Evolutionary conservation across 2,113 vertebrate species (phyloP), one percentile per base, ranked within the genome.

Genomic region (Orycteropus afer): DNA sequence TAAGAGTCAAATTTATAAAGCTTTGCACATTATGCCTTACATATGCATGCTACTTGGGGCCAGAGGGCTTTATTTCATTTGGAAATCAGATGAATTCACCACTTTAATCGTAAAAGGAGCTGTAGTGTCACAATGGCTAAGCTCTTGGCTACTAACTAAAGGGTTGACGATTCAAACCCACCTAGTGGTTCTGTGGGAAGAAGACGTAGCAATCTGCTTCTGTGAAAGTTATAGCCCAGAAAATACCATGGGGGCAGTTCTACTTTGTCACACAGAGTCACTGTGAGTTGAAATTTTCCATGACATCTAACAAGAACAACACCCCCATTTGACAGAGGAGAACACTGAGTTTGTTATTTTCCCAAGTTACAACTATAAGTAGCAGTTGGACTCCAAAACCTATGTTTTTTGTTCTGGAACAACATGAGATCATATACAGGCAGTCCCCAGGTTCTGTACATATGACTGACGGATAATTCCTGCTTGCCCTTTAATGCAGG

Each of bases 1-100:
- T 80, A 77, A 84, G 73, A 71, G 3, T 74, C 65, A 86, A n/a
- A 40, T 93, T 76, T 86, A n/a, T 86, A 67, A 90, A 90, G 77
- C 53, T 23, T 85, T 49, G 57, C 8, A n/a, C 37, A 29, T 76
- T 51, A 17, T 20, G 37, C 40, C 27, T 83, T 53, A 57, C 3
- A 47, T 57, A 32, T 69, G 1, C 55, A 17, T 90, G 76, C 49
- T 69, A 3, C 87, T 59, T 82, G 49, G 74, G 81, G 86, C 23
- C 51, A 81, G 32, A 53, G 49, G 1, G 27, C 65, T 74, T 76
- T 57, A 77, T 67, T 81, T 87, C 29, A 57, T 57, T 90, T 93
- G 37, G 9, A 45, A 40, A 61, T 4, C 67, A 53, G 65, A 86
- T 2, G 53, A 73, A 61, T 73, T 45, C 45, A 71, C 23, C n/a